Evolutionary conservation across 2,113 vertebrate species (phyloP).

Genomic region (Chroicocephalus ridibundus): DNA sequence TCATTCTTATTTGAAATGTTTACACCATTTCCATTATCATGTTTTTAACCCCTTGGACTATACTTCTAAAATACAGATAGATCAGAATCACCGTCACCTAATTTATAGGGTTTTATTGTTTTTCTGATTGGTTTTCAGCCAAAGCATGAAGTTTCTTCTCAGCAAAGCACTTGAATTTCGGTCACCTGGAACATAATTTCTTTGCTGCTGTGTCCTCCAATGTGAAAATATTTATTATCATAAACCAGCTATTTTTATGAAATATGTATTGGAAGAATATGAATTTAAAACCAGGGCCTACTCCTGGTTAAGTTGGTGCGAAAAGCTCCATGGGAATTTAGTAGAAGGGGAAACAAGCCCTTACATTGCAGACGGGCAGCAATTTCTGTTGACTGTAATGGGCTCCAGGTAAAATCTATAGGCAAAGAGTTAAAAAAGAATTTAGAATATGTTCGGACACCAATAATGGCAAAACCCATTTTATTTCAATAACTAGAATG

Average conservation of each 20-base stretch:
- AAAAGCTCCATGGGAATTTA: background rate
- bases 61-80: background rate
- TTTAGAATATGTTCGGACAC: background rate
- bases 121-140: background rate
- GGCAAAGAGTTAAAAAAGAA: background rate
- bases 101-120: background rate
- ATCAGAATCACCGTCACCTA: background rate
- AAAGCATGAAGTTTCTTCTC: background rate
- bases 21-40: background rate
- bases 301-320: background rate
- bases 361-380: background rate
- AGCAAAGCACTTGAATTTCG: background rate
- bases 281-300: background rate
- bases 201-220: background rate
- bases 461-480: background rate
- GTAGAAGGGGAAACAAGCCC: background rate
- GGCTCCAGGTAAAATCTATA: background rate
- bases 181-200: background rate
- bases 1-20: background rate
- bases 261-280: background rate
- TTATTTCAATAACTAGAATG: background rate
- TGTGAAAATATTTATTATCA: background rate
- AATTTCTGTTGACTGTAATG: background rate
- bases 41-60: background rate
- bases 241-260: background rate